Percentiles rank a stretch among this genome's conserved stretches.
phyloP scores from a whole-genome alignment of 1,140 invertebrate genomes.

The Metopolophium dirhodum region DNA sequence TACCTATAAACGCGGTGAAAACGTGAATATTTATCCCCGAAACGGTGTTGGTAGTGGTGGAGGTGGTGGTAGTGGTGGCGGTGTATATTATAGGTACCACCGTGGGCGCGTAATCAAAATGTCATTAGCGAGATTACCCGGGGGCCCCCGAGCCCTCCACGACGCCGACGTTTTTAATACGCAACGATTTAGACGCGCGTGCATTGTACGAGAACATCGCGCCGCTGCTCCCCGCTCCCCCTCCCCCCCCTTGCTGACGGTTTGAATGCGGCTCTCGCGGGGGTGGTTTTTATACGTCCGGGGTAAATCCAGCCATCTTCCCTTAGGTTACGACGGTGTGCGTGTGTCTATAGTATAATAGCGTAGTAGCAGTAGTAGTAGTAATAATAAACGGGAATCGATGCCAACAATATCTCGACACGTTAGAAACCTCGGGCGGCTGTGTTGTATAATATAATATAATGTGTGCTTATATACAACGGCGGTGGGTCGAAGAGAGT shows the following conservation, averaged over 20 bases:
- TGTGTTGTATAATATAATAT: background rate
- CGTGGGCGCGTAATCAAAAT: slow-evolving; percentile 53
- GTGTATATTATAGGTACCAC: slow-evolving; percentile 16
- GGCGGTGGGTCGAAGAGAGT: background rate
- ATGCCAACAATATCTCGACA: slow-evolving; percentile 52
- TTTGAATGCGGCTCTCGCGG: background rate
- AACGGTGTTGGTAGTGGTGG: background rate
- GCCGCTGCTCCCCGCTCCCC: background rate
- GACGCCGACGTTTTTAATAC: slow-evolving; percentile 42
- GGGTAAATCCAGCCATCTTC: background rate
- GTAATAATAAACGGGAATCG: slow-evolving; percentile 36
- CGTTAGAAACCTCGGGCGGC: background rate
- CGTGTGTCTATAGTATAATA: background rate
- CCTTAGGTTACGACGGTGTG: background rate
- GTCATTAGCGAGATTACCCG: slow-evolving; percentile 53
- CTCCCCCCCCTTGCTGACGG: too few relatives aligned
- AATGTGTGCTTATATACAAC: background rate
- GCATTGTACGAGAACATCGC: background rate
- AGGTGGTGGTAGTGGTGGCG: background rate
- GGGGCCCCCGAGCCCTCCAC: background rate
- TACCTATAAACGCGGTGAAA: background rate
- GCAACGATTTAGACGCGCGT: background rate
- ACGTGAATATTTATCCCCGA: slow-evolving; percentile 47
- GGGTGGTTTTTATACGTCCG: background rate
- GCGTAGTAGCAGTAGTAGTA: background rate